Conservation (phyloP, 2,888 invertebrate species). For the Lagria hirta region DNA sequence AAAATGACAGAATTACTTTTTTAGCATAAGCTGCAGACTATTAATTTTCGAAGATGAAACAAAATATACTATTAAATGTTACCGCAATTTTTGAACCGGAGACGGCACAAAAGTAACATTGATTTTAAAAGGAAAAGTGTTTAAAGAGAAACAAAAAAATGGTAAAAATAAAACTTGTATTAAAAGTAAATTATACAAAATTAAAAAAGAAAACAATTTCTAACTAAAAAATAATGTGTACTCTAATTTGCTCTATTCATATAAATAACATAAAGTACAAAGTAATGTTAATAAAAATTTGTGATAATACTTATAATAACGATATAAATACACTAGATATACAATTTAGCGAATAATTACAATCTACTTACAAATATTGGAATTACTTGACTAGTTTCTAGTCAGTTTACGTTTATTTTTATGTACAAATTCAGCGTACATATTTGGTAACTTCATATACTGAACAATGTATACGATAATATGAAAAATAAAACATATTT, state of each 20-base stretch:
- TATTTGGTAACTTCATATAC: slow-evolving; percentile 56
- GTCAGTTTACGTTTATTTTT: slow-evolving; percentile 47
- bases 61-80: neutral
- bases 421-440: slow-evolving; percentile 53
- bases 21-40: too few relatives aligned
- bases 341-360: slow-evolving; percentile 43
- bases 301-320: slow-evolving; percentile 43
- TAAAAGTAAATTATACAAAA: slow-evolving; percentile 53
- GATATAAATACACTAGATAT: slow-evolving; percentile 49
- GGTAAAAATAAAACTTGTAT: slow-evolving; percentile 53
- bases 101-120: neutral
- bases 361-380: slow-evolving; percentile 44
- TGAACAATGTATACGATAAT: slow-evolving; percentile 43
- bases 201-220: slow-evolving; percentile 48
- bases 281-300: slow-evolving; percentile 46
- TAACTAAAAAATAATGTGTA: slow-evolving; percentile 48
- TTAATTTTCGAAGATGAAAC: neutral
- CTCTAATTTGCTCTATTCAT: slow-evolving; percentile 47
- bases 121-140: neutral
- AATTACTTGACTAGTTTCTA: slow-evolving; percentile 53
- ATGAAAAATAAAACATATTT: slow-evolving; percentile 27
- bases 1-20: too few relatives aligned
- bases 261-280: slow-evolving; percentile 48
- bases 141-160: slow-evolving; percentile 15
- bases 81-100: neutral